phyloP scores from a whole-genome alignment of 2,888 invertebrate genomes.

The Scelioninae gen. 1 region DNA sequence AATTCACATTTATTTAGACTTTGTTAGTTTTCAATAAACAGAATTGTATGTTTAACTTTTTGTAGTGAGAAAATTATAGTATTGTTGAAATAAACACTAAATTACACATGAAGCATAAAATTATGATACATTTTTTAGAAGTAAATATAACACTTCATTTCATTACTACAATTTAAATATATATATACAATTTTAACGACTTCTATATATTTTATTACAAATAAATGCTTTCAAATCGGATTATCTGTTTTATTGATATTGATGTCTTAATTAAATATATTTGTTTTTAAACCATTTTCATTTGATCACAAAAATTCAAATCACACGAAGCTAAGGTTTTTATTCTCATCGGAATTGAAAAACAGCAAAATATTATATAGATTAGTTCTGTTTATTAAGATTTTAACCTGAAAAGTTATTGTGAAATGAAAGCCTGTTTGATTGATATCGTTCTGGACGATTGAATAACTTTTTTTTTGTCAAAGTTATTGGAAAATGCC shows the following conservation, averaged over 20 bases:
- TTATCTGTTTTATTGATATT: too few species aligned
- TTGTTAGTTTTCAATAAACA: too few species aligned
- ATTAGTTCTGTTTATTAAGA: neutral
- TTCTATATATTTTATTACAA: neutral
- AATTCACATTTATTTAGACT: too few species aligned
- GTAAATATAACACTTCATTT: neutral
- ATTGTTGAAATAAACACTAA: neutral
- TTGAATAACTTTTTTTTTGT: slow-evolving; percentile 8
- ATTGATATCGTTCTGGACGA: slow-evolving; percentile 23
- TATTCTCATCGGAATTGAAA: neutral
- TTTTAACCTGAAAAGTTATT: neutral
- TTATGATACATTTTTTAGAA: neutral
- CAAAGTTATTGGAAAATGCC: slow-evolving; percentile 8
- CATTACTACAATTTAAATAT: too few species aligned
- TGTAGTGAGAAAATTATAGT: too few species aligned
- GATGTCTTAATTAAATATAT: too few species aligned
- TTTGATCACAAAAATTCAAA: too few species aligned
- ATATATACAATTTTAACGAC: too few species aligned
- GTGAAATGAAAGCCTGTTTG: neutral
- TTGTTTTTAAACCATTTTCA: too few species aligned
- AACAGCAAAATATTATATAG: too few species aligned
- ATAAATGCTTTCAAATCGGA: neutral
- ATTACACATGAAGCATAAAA: neutral
- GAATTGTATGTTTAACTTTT: too few species aligned
- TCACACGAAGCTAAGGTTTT: neutral